Evolutionary conservation across 2,113 vertebrate species (phyloP).

Genomic region (human): DNA sequence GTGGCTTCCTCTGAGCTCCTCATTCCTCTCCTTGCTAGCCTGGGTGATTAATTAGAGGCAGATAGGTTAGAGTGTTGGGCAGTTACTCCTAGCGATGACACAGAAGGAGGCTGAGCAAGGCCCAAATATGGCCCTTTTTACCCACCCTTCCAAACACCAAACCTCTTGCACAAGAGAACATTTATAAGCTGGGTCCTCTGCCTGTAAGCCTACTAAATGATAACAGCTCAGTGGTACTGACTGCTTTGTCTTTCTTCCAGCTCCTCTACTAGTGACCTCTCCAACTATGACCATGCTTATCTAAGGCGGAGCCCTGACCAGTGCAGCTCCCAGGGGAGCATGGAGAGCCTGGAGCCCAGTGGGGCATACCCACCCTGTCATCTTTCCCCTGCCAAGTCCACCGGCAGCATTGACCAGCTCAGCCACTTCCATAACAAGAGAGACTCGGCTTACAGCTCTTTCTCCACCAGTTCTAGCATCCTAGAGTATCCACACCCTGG

Average conservation of each 20-base stretch:
- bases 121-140: conserved; percentile 85
- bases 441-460: conserved; percentile 97
- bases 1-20: background rate
- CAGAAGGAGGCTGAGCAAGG: conserved; percentile 74
- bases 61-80: background rate
- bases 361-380: conserved; percentile 91
- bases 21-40: background rate
- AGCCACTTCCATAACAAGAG: conserved; percentile 94
- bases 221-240: background rate
- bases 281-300: conserved; percentile 88
- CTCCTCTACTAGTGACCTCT: conserved; percentile 93
- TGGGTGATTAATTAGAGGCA: conserved; percentile 41
- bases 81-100: conserved; percentile 72
- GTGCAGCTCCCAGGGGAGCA: conserved; percentile 96
- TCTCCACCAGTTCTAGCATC: conserved; percentile 96
- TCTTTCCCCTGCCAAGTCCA: conserved; percentile 94
- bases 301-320: conserved; percentile 95
- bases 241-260: conserved; percentile 80
- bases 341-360: conserved; percentile 95
- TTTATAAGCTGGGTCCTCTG: conserved; percentile 78
- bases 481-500: conserved; percentile 89
- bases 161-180: conserved; percentile 81
- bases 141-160: conserved; percentile 81
- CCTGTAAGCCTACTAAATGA: background rate
- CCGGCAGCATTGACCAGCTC: conserved; percentile 94